Base-by-base conservation (phyloP, 53 echinoderm and acorn worm species). In the Patiria pectinifera region DNA sequence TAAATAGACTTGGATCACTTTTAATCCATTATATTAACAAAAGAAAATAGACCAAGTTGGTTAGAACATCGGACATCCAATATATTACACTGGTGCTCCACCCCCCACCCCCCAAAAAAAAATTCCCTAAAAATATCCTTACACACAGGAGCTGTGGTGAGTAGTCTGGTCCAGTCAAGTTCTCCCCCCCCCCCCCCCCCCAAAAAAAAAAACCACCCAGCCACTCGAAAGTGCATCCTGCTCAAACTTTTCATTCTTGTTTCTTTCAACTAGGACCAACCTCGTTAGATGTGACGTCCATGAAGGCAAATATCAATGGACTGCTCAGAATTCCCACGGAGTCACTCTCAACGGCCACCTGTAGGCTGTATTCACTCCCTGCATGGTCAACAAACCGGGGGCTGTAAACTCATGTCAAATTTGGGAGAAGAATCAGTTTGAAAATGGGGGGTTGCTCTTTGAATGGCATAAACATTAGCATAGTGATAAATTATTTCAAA, bases 261-360 rank as follows among this genome's bases (percentile, higher is more conserved):
- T 35, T 35, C 35, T 35, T 35, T 35, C 35, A 23, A 63, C 6
- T 62, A 35, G 44, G 35, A 90, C 90, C 4, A 44, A 92, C 92
- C 80, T 92, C 86, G 9, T 79, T 78, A 9, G 92, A 82, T 43
- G 74, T 18, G 11, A 83, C 76, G 22, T 83, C 71, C 60, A 76
- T 84, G 86, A 97, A 95, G 25, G 94, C 97, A 77, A 97, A 93
- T 69, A 92, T 95, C 16, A 95, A 24, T 1, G 94, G 97, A 45
- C 91, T 91, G 48, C 93, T 81, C 3, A 95, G 71, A 25, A 91
- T 85, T 45, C 95, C 91, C 12, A 96, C 63, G 16, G 85, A 91
- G 22, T 84, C 78, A 14, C 76, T 62, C 62, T 46, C 86, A 21
- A 95, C 94, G 13, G 85, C 81, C 49, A 97, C 86, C 45, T 88